Evolutionary conservation across 2,113 vertebrate genomes (phyloP).

Genomic region (Xiphophorus couchianus): DNA sequence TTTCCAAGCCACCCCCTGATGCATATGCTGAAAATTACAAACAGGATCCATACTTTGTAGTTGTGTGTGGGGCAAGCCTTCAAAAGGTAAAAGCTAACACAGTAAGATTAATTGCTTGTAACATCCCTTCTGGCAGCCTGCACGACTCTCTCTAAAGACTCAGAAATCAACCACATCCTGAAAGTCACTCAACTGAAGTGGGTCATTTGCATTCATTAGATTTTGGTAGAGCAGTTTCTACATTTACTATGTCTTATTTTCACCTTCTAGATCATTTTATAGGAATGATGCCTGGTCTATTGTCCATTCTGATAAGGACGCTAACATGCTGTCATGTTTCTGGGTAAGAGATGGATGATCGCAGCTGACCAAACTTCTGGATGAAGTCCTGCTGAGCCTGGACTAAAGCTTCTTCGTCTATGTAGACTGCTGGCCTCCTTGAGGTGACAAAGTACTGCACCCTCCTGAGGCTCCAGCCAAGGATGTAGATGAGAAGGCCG

Average conservation of each 20-base stretch:
- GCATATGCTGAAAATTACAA: constrained; percentile 16
- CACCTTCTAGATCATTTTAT: background rate
- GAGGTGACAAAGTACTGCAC: constrained; percentile 90
- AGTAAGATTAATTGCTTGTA: constrained; percentile 33
- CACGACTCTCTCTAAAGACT: constrained; percentile 11
- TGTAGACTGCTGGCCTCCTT: constrained; percentile 89
- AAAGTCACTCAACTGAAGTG: constrained; percentile 33
- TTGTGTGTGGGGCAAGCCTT: constrained; percentile 13
- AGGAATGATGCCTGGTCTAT: constrained; percentile 6
- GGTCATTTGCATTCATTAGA: constrained; percentile 22
- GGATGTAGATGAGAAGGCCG: constrained; percentile 90
- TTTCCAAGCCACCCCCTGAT: constrained; percentile 12
- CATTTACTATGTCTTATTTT: constrained; percentile 6
- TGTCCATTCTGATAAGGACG: background rate
- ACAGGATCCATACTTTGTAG: constrained; percentile 15
- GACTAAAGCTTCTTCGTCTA: constrained; percentile 91
- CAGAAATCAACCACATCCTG: constrained; percentile 12
- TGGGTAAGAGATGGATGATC: constrained; percentile 63
- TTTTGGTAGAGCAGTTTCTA: constrained; percentile 13
- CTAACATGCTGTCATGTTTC: constrained; percentile 50
- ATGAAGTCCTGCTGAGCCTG: constrained; percentile 87
- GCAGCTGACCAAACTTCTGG: constrained; percentile 88
- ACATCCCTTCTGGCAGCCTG: constrained; percentile 27
- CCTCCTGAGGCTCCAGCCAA: constrained; percentile 90
- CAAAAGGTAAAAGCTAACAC: constrained; percentile 31